A percentile compares a stretch with the other conserved stretches of the same genome.
Conservation (phyloP, 2,797 vertebrate species). For the Myripristis murdjan region DNA sequence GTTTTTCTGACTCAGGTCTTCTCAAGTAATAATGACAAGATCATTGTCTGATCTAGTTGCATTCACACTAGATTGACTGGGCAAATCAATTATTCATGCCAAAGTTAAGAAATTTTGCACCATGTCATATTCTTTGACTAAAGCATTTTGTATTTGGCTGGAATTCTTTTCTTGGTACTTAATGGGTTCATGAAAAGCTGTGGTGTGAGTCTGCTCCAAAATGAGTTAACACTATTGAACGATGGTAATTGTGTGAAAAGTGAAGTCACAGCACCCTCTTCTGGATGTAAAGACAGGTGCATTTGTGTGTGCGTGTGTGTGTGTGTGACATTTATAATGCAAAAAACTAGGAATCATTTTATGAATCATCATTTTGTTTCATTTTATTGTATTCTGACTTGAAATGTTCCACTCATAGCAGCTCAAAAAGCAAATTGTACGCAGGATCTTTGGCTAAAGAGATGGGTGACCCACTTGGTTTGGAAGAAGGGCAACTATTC, state of each 20-base stretch:
- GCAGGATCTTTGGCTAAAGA: too few relatives aligned
- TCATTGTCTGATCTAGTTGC: not conserved
- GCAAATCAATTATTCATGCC: slow-evolving; percentile 30
- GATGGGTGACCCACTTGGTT: too few relatives aligned
- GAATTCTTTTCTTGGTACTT: slow-evolving; percentile 26
- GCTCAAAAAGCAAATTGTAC: too few relatives aligned
- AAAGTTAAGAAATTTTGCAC: not conserved
- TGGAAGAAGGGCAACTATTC: too few relatives aligned
- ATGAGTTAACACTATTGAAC: slow-evolving; percentile 32
- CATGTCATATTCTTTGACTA: not conserved
- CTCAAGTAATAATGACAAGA: too few relatives aligned
- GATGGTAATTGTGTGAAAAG: not conserved
- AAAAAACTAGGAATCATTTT: too few relatives aligned
- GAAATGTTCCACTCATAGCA: too few relatives aligned
- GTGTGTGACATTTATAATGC: too few relatives aligned
- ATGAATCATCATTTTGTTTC: too few relatives aligned
- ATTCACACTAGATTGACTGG: slow-evolving; percentile 31
- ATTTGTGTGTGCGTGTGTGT: not conserved
- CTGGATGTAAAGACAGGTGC: slow-evolving; percentile 45
- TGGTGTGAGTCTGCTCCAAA: slow-evolving; percentile 29
- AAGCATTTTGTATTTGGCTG: slow-evolving; percentile 39
- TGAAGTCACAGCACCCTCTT: slow-evolving; percentile 71
- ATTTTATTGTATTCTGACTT: too few relatives aligned
- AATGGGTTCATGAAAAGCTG: slow-evolving; percentile 36
- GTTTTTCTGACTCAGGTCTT: too few relatives aligned